Evolutionary conservation across 2,888 invertebrate species (phyloP).

Genomic region (Alsophila aescularia): DNA sequence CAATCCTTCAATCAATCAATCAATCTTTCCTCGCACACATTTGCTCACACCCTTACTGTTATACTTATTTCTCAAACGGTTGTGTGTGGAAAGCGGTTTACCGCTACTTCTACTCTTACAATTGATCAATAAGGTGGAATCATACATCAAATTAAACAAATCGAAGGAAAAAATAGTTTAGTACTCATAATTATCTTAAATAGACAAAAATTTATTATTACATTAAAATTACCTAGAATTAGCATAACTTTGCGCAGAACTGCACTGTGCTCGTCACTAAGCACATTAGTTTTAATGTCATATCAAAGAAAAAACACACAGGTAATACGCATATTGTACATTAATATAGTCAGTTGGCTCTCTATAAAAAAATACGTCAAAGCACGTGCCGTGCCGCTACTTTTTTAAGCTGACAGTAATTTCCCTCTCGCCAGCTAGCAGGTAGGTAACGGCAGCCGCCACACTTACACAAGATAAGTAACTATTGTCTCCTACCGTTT

Average conservation of each 20-base stretch:
- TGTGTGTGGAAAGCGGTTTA: constrained; percentile 10
- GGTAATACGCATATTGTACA: too few species aligned
- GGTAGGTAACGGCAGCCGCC: constrained; percentile 18
- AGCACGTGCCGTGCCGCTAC: constrained; percentile 26
- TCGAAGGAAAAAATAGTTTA: too few species aligned
- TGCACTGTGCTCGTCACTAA: too few species aligned
- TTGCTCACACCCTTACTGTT: constrained; percentile 34
- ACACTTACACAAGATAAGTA: constrained; percentile 32
- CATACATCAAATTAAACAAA: not conserved
- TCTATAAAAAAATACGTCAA: too few species aligned
- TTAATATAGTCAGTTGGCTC: too few species aligned
- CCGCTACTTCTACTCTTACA: constrained; percentile 11
- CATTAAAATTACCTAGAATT: too few species aligned
- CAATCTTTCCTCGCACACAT: constrained; percentile 26
- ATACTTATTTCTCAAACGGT: constrained; percentile 24
- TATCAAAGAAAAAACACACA: too few species aligned
- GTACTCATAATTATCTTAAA: too few species aligned
- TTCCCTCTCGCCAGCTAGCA: constrained; percentile 14
- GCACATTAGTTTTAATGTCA: too few species aligned
- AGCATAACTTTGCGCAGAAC: too few species aligned
- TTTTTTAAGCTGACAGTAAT: constrained; percentile 3
- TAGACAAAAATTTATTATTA: too few species aligned
- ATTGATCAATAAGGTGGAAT: not conserved
- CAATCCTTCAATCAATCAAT: constrained; percentile 27
- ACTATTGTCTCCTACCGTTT: constrained; percentile 31